Evolutionary conservation across 2,888 invertebrate genomes (phyloP), one percentile per base, ranked within the genome.

Genomic region (Monopis laevigella): DNA sequence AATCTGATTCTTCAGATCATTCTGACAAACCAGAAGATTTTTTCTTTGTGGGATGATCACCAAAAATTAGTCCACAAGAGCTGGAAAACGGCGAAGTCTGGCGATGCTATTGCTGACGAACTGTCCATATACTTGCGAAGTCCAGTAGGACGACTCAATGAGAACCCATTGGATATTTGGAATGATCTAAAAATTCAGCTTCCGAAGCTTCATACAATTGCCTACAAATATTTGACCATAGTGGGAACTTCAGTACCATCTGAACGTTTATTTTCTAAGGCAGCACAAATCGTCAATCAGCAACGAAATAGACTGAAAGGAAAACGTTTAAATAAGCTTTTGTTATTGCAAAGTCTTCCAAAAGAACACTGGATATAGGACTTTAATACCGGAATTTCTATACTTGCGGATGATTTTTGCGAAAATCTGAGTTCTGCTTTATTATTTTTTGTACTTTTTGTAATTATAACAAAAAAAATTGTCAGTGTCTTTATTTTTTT

Each of bases 121-220:
- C 30, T 54, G 19, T 51, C 50, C 10, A 32, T 51, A 35, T 52
- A 52, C 42, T 47, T 54, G 38, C 40, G 49, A 26, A 43, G 40
- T 38, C 51, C 50, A 42, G 50, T 54, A 17, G 45, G 47, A 12
- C 47, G 51, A 47, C 29, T 53, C 2, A 46, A 44, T 34, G 48
- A 50, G 30, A 50, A 52, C 30, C 48, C 49, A 7, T 45, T 51
- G 38, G 51, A 53, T 45, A 46, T 49, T 32, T 46, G 48, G 47
- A 35, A 39, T 32, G 50, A 52, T 43, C 43, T 46, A 7, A 49
- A 50, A 21, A 45, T 46, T 45, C 48, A 49, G 40, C 34, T 48
- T 41, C 42, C 50, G 40, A 50, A 45, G 39, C 43, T 50, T 12
- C 28, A 50, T 41, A 47, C n/a, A 35, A 46, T 50, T 35, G 47